phyloP scores from a whole-genome alignment of 2,888 invertebrate genomes.

The Agrilus mali region DNA sequence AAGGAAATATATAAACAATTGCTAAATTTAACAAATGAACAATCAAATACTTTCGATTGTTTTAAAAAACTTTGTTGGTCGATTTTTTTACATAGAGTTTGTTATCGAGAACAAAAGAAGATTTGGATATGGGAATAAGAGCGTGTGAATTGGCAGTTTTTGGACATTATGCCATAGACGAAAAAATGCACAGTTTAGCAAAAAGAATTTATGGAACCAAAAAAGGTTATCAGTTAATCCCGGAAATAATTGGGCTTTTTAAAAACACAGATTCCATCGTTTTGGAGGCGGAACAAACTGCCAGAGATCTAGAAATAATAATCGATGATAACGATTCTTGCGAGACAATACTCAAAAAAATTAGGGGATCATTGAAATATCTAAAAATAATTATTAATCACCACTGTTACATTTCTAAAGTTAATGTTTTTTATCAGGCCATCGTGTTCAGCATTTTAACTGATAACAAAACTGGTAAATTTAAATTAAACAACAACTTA shows the following conservation, averaged over 20 bases:
- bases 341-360: constrained; percentile 27
- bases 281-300: constrained; percentile 25
- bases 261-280: constrained; percentile 25
- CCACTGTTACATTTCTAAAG: constrained; percentile 37
- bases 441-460: constrained; percentile 41
- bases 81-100: no score
- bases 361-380: constrained; percentile 20
- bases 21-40: no score
- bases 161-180: constrained; percentile 47
- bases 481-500: constrained; percentile 31
- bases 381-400: constrained; percentile 24
- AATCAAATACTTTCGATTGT: no score
- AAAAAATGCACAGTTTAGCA: constrained; percentile 31
- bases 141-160: constrained; percentile 48
- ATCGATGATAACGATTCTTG: constrained; percentile 19
- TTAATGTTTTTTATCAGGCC: constrained; percentile 42
- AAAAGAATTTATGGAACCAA: constrained; percentile 1
- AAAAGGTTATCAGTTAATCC: no score
- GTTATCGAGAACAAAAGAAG: constrained; percentile 19
- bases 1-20: no score
- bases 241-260: constrained; percentile 21
- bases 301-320: constrained; percentile 28
- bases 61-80: neutral
- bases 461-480: constrained; percentile 13
- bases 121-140: constrained; percentile 37